These are phyloP conservation scores for Drosophila parabipectinata DNA, from an alignment of 1,140 invertebrate genomes.

Conservation along the genomic window DNA sequence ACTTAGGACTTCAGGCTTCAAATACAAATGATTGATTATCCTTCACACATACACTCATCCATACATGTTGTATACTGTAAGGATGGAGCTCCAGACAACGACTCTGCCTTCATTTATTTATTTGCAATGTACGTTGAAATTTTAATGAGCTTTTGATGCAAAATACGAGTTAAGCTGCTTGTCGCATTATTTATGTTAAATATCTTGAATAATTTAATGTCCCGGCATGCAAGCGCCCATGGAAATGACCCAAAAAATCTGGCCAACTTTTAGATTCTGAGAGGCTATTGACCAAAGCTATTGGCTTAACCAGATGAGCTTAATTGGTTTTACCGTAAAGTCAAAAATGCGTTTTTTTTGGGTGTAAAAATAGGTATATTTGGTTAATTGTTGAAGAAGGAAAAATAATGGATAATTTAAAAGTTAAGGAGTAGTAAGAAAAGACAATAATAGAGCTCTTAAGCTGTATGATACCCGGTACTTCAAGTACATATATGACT, in stretches of 20 bases:
- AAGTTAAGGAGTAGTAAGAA: too few species aligned
- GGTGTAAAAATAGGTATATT: conserved; percentile 5
- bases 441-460: too few species aligned
- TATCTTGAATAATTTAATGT: conserved; percentile 49
- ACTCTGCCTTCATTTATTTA: conserved; percentile 12
- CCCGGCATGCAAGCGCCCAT: conserved; percentile 1
- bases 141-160: conserved; percentile 67
- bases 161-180: conserved; percentile 55
- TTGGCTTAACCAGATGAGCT: conserved; percentile 28
- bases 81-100: not conserved
- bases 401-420: not conserved
- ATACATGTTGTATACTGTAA: not conserved
- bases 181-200: conserved; percentile 66
- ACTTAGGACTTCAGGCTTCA: not conserved
- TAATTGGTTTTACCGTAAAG: conserved; percentile 23
- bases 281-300: conserved; percentile 22
- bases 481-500: not conserved
- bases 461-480: not conserved
- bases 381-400: conserved; percentile 15
- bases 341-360: not conserved
- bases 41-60: not conserved
- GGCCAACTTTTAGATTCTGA: not conserved
- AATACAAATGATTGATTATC: conserved; percentile 62
- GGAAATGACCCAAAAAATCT: not conserved
- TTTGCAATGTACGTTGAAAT: conserved; percentile 50